phyloP scores from a whole-genome alignment of 2,797 vertebrate genomes.

The Ambastaia sidthimunki region DNA sequence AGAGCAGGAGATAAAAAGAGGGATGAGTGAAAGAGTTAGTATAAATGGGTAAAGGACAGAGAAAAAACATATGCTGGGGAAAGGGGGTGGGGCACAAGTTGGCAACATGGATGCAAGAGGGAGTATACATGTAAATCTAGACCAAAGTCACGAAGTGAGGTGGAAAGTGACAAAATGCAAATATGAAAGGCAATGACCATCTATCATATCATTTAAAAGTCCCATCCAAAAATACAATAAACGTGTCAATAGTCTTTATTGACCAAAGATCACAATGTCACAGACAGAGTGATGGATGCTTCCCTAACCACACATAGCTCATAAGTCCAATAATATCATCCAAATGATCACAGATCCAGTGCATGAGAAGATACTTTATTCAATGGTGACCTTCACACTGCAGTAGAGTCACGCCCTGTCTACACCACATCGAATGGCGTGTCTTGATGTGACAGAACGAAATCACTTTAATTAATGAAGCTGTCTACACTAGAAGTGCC shows the following conservation, averaged over 20 bases:
- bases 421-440: neutral
- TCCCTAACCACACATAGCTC: conserved; percentile 23
- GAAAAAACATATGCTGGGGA: conserved; percentile 27
- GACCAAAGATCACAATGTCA: conserved; percentile 46
- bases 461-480: conserved; percentile 1
- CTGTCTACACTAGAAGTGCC: too few relatives aligned
- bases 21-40: conserved; percentile 27
- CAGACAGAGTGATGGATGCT: conserved; percentile 50
- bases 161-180: conserved; percentile 10
- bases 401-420: conserved; percentile 10
- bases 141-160: neutral
- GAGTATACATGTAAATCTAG: neutral
- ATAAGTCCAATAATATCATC: conserved; percentile 41
- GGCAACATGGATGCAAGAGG: too few relatives aligned
- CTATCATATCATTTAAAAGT: conserved; percentile 26
- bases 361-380: conserved; percentile 25
- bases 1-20: conserved; percentile 41
- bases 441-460: neutral
- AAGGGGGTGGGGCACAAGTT: conserved; percentile 15
- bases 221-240: conserved; percentile 41
- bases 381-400: conserved; percentile 38
- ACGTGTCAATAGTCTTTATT: conserved; percentile 51
- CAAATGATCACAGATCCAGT: conserved; percentile 26
- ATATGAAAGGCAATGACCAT: neutral
- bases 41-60: conserved; percentile 28